A percentile compares a stretch with the other conserved stretches of the same genome.
These are phyloP conservation scores for Sycophila texana DNA, from an alignment of 2,888 invertebrate species.

Conservation along the genomic window DNA sequence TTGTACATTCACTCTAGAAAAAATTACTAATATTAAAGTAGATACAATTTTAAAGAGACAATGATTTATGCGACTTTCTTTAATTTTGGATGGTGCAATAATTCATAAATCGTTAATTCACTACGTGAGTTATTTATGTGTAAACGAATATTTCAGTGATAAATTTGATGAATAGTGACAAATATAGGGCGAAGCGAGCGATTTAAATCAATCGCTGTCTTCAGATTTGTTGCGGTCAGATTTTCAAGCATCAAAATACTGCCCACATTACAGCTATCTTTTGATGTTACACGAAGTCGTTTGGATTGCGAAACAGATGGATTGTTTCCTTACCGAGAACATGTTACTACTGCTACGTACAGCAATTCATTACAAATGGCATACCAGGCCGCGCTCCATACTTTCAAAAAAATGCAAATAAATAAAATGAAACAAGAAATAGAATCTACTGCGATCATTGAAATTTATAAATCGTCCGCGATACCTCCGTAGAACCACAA, in stretches of 20 bases:
- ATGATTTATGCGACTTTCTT: neutral
- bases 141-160: slow-evolving; percentile 30
- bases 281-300: slow-evolving; percentile 9
- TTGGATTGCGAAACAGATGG: slow-evolving; percentile 26
- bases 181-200: slow-evolving; percentile 44
- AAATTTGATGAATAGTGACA: slow-evolving; percentile 37
- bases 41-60: too few species aligned
- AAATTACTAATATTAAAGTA: too few species aligned
- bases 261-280: slow-evolving; percentile 18
- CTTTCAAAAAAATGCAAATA: neutral
- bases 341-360: slow-evolving; percentile 4
- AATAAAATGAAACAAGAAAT: slow-evolving; percentile 2
- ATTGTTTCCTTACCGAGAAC: slow-evolving; percentile 36
- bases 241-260: slow-evolving; percentile 37
- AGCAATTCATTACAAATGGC: slow-evolving; percentile 16
- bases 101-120: neutral
- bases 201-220: slow-evolving; percentile 51
- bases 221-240: slow-evolving; percentile 13
- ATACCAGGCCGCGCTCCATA: neutral
- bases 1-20: too few species aligned
- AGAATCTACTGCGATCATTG: neutral
- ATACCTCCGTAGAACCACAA: neutral
- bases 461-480: neutral
- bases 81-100: neutral
- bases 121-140: neutral